Evolutionary conservation across 2,888 invertebrate species (phyloP), one percentile per base, ranked within the genome.

Genomic region (Urechis unicinctus): DNA sequence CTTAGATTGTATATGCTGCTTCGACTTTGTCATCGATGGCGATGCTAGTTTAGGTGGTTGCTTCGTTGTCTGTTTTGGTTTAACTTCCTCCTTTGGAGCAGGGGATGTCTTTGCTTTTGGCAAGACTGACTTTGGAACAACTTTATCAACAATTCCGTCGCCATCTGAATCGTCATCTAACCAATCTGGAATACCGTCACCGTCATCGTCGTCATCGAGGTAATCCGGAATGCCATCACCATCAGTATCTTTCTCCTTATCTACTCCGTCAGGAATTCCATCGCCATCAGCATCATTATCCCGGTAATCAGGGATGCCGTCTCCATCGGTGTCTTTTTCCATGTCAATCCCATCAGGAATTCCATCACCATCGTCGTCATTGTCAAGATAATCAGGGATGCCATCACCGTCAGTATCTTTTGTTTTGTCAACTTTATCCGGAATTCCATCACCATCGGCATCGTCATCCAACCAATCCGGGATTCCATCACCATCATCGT

Each of bases 241-340:
- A 60, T 73, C 70, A 50, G 59, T 63, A 59, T 73, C 72, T n/a
- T 50, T 51, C 26, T 70, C 68, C 59, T 53, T 59, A 55, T 62
- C 61, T 22, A 53, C 25, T 29, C 53, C 25, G 57, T 64, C 63
- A 21, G 57, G 59, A 36, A 46, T 43, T 22, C 2, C 46, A 46
- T 47, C 46, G 30, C 5, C 59, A 43, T 31, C 60, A 53, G 45
- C 54, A 47, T 63, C 63, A 30, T 58, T 50, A 36, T 62, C 53
- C 3, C 57, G 22, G 31, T 52, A 30, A 52, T 61, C 58, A 26
- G 60, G 61, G 30, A 61, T 57, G 22, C 61, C 59, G 53, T 59
- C 57, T 21, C 9, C 31, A 22, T 44, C 30, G 31, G 41, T 50
- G 46, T 63, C 63, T 28, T 58, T 50, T 29, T 62, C 53, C 3